A percentile compares a stretch with the other conserved stretches of the same genome.
Conservation (phyloP, 2,888 invertebrate species). For the Eupelmus urozonus region DNA sequence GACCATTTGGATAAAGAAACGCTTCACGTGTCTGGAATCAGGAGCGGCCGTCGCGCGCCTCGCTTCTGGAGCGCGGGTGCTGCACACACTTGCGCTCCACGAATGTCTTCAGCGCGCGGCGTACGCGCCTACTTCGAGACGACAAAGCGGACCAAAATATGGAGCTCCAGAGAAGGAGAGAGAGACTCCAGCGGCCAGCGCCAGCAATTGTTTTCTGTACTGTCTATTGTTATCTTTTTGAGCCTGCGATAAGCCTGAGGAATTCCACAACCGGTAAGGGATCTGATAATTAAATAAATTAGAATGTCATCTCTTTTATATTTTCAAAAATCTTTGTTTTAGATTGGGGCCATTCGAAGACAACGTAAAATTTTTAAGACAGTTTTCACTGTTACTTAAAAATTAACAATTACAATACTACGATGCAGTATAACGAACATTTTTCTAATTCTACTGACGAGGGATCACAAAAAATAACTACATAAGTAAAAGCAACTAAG, state of each 20-base stretch:
- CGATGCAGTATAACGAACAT: constrained; percentile 41
- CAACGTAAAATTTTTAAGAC: constrained; percentile 71
- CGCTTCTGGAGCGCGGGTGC: background rate
- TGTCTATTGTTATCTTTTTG: constrained; percentile 52
- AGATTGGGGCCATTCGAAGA: constrained; percentile 76
- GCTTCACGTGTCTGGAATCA: background rate
- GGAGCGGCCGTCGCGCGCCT: background rate
- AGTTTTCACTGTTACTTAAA: constrained; percentile 33
- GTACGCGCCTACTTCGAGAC: constrained; percentile 10
- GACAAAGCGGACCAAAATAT: background rate
- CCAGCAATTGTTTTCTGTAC: constrained; percentile 6
- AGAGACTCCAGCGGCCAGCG: constrained; percentile 1
- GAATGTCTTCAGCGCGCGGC: background rate
- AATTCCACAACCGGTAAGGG: constrained; percentile 72
- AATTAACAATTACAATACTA: constrained; percentile 35
- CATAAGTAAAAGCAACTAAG: background rate
- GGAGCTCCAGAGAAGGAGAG: background rate
- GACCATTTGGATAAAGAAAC: background rate
- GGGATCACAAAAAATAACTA: constrained; percentile 10
- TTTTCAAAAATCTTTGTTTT: constrained; percentile 56
- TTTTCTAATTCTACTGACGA: constrained; percentile 48
- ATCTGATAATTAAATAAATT: background rate
- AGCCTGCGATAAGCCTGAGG: constrained; percentile 67
- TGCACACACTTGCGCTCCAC: constrained; percentile 30
- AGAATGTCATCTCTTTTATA: no score